Evolutionary conservation across 2,113 vertebrate genomes (phyloP).

Genomic region (Zingel zingel): DNA sequence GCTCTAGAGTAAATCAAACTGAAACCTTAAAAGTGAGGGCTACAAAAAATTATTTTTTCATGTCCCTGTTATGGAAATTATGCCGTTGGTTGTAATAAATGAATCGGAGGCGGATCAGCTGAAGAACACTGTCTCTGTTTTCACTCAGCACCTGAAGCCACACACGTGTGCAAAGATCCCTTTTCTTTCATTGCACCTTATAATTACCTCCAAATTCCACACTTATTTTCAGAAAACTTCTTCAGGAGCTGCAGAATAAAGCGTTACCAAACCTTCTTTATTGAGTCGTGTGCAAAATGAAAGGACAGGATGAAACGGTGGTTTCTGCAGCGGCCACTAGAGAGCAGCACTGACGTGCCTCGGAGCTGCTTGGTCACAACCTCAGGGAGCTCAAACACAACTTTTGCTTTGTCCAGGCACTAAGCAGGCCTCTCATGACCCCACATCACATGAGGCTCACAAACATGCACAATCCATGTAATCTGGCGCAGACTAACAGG

Average conservation of each 20-base stretch:
- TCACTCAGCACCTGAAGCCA: not conserved
- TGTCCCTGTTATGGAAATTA: not conserved
- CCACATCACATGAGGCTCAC: slow-evolving; percentile 53
- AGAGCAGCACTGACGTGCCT: slow-evolving; percentile 57
- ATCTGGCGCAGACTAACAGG: not conserved
- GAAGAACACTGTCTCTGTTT: not conserved
- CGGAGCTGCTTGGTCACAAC: not conserved
- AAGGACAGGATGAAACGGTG: not conserved
- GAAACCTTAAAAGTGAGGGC: not conserved
- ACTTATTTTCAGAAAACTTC: not conserved
- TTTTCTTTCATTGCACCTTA: not conserved
- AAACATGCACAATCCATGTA: not conserved
- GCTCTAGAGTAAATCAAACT: no score
- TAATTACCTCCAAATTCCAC: not conserved
- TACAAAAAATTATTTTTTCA: not conserved
- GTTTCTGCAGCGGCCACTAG: slow-evolving; percentile 57
- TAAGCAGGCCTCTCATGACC: slow-evolving; percentile 34
- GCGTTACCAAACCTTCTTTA: not conserved
- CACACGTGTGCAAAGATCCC: not conserved
- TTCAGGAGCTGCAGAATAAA: not conserved
- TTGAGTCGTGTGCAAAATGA: not conserved
- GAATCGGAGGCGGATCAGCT: not conserved
- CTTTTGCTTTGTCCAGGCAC: slow-evolving; percentile 11
- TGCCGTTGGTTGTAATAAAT: not conserved
- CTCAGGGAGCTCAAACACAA: slow-evolving; percentile 8